Evolutionary conservation across 1,140 invertebrate genomes (phyloP).

Genomic region (Oppia nitens): DNA sequence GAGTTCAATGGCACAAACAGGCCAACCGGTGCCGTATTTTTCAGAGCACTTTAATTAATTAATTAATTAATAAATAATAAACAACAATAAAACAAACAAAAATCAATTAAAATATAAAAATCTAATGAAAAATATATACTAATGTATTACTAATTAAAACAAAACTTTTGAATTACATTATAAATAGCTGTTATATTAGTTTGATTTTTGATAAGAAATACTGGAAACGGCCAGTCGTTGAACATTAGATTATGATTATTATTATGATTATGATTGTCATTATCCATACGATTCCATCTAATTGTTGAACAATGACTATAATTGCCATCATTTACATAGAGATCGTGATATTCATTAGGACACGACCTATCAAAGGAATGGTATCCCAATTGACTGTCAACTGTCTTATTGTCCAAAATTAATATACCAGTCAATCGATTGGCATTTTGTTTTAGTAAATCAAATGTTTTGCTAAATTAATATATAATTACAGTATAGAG

Average conservation of each 20-base stretch:
- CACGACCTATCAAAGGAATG: constrained; percentile 62
- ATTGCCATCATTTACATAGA: constrained; percentile 13
- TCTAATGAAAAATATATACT: background rate
- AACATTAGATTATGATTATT: constrained; percentile 45
- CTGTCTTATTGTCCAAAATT: constrained; percentile 35
- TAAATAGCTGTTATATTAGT: constrained; percentile 15
- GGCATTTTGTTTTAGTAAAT: too few relatives aligned
- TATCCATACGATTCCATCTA: constrained; percentile 45
- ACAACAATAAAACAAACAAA: too few relatives aligned
- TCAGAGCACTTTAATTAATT: too few relatives aligned
- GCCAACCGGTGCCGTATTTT: constrained; percentile 44
- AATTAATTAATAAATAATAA: too few relatives aligned
- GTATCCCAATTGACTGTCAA: constrained; percentile 19
- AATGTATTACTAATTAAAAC: constrained; percentile 9
- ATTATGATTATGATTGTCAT: constrained; percentile 25
- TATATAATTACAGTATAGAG: too few relatives aligned
- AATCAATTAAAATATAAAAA: too few relatives aligned
- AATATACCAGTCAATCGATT: constrained; percentile 33
- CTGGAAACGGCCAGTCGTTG: constrained; percentile 47
- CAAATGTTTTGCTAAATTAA: too few relatives aligned
- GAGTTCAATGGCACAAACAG: constrained; percentile 68
- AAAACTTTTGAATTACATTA: constrained; percentile 12
- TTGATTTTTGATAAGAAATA: constrained; percentile 28
- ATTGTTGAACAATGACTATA: constrained; percentile 20
- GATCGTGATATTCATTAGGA: constrained; percentile 57